A percentile compares a stretch with the other conserved stretches of the same genome.
phyloP scores from a whole-genome alignment of 2,888 invertebrate species.

The Drosophila birchii region DNA sequence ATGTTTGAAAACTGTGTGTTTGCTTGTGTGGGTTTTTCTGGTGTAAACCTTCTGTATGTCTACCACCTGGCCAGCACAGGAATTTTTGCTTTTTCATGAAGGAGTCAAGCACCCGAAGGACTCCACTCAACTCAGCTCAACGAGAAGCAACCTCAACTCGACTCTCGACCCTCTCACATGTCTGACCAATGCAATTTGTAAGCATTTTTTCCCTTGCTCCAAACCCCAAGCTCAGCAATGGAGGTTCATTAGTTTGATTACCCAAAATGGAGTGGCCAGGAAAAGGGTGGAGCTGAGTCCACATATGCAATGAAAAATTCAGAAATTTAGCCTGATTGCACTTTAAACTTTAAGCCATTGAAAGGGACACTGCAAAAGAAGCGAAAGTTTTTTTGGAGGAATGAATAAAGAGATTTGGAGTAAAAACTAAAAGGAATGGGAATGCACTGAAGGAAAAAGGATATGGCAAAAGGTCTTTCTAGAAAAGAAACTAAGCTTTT shows the following conservation, averaged over 20 bases:
- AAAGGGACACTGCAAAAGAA: constrained; percentile 26
- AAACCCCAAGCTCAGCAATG: neutral
- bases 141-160: constrained; percentile 9
- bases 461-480: too few species aligned
- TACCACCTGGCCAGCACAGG: constrained; percentile 22
- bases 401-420: constrained; percentile 1
- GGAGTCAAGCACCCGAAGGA: constrained; percentile 30
- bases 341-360: constrained; percentile 66
- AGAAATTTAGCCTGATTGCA: constrained; percentile 31
- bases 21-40: constrained; percentile 10
- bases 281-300: neutral
- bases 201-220: constrained; percentile 17
- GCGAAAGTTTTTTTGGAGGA: constrained; percentile 14
- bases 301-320: constrained; percentile 50
- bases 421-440: neutral
- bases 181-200: constrained; percentile 44
- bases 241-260: constrained; percentile 69
- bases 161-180: constrained; percentile 23
- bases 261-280: constrained; percentile 36
- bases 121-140: constrained; percentile 2
- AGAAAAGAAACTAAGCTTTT: neutral
- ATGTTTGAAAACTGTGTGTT: constrained; percentile 44
- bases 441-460: neutral
- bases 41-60: constrained; percentile 10
- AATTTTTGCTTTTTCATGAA: constrained; percentile 38